Percentiles rank a stretch among this genome's conserved stretches.
Conservation (phyloP, 2,888 invertebrate species). For the Agrenia bidenticulata region DNA sequence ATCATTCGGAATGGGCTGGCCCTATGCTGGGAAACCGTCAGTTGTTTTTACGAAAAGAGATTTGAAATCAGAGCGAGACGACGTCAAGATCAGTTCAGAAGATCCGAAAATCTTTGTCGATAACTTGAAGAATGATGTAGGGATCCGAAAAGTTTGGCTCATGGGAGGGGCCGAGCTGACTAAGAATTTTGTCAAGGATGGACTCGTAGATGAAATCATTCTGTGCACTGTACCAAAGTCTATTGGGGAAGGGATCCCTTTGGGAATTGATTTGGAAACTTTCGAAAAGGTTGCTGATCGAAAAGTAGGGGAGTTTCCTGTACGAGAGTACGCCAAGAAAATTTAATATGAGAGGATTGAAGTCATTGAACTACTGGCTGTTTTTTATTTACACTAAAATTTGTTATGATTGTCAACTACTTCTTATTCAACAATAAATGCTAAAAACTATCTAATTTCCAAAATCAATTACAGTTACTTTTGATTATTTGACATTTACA, state of each 20-base stretch:
- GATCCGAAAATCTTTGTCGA: background rate
- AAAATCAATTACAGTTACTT: too few species aligned
- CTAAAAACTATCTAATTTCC: too few species aligned
- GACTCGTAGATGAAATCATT: conserved; percentile 6
- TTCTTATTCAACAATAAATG: too few species aligned
- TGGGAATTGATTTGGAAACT: conserved; percentile 1
- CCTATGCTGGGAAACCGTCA: conserved; percentile 1
- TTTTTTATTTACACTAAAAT: too few species aligned
- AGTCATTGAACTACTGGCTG: too few species aligned
- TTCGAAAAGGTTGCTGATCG: background rate
- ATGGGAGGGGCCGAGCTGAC: conserved; percentile 14
- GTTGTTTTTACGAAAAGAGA: conserved; percentile 5
- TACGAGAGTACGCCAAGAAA: too few species aligned
- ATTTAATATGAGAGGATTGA: too few species aligned
- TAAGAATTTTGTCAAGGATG: background rate
- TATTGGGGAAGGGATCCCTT: conserved; percentile 5
- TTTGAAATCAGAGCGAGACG: background rate
- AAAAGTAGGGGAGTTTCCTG: background rate
- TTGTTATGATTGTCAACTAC: too few species aligned
- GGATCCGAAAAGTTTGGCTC: conserved; percentile 6
- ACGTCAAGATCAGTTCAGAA: background rate
- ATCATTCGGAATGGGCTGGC: conserved; percentile 11
- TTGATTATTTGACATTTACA: too few species aligned
- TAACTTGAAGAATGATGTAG: background rate
- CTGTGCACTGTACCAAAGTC: conserved; percentile 6